These are phyloP conservation scores for Tipula vernalis DNA, from an alignment of 2,888 invertebrate genomes.

Conservation along the genomic window DNA sequence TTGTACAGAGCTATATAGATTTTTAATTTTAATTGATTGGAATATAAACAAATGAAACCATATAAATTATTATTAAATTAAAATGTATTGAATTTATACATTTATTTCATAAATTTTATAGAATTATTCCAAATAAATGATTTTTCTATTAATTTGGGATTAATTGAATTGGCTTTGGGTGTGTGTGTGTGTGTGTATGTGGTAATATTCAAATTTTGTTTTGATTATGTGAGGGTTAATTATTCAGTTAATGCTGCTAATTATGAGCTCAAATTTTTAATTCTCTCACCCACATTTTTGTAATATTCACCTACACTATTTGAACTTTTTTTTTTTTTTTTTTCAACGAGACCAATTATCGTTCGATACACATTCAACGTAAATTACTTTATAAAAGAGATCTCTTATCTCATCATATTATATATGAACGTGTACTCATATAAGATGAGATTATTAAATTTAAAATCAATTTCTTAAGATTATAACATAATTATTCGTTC, in stretches of 20 bases:
- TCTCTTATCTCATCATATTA: background rate
- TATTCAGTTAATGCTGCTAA: background rate
- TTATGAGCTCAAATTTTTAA: background rate
- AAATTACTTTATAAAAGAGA: background rate
- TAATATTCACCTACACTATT: background rate
- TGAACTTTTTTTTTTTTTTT: background rate
- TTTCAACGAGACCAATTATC: background rate
- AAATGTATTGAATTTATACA: background rate
- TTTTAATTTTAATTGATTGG: background rate
- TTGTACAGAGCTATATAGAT: background rate
- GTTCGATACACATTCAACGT: background rate
- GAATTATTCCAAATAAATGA: background rate
- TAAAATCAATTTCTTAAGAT: background rate
- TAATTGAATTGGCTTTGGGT: background rate
- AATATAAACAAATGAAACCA: background rate
- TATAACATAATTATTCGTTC: background rate
- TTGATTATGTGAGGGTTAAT: background rate
- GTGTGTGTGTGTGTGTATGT: no score
- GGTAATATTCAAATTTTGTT: background rate
- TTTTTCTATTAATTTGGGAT: background rate
- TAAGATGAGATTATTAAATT: background rate
- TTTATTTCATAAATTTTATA: background rate
- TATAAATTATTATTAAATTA: background rate
- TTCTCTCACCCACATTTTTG: background rate
- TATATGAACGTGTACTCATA: background rate